phyloP scores from a whole-genome alignment of 2,113 vertebrate genomes.

The Chascanopsetta lugubris region DNA sequence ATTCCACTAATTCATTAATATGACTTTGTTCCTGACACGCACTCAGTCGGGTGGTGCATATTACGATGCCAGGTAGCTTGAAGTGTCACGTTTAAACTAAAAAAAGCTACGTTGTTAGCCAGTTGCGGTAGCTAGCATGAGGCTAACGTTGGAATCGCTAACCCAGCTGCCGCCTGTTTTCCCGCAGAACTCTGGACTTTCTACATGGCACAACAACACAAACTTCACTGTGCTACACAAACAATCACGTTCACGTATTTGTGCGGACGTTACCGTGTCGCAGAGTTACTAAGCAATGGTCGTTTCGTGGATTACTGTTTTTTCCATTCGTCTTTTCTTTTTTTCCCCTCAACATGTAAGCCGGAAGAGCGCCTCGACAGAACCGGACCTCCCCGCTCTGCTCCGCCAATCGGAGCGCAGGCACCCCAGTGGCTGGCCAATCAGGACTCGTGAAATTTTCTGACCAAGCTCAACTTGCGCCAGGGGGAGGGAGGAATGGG shows the following conservation, averaged over 20 bases:
- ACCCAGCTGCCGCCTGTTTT: conserved; percentile 36
- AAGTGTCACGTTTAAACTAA: conserved; percentile 25
- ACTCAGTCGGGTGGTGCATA: not conserved
- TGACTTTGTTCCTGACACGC: not conserved
- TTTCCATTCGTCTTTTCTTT: conserved; percentile 80
- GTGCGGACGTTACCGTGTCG: conserved; percentile 58
- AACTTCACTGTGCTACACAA: not conserved
- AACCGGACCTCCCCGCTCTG: conserved; percentile 22
- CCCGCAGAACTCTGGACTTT: conserved; percentile 43
- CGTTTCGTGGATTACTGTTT: conserved; percentile 68
- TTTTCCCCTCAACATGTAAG: conserved; percentile 67
- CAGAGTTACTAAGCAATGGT: conserved; percentile 44
- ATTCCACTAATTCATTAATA: no score
- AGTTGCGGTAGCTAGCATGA: conserved; percentile 53
- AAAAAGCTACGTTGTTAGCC: conserved; percentile 52
- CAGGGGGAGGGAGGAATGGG: not conserved
- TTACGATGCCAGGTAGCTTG: not conserved
- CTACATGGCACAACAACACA: not conserved
- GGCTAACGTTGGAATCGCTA: conserved; percentile 64
- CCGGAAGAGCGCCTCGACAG: conserved; percentile 68
- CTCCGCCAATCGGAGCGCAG: conserved; percentile 43
- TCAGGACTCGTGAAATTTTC: conserved; percentile 6
- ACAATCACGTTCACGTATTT: conserved; percentile 1
- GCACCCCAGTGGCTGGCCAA: conserved; percentile 25
- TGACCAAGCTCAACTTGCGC: conserved; percentile 8